Conservation (phyloP, 2,888 invertebrate species). For the Troides aeacus region DNA sequence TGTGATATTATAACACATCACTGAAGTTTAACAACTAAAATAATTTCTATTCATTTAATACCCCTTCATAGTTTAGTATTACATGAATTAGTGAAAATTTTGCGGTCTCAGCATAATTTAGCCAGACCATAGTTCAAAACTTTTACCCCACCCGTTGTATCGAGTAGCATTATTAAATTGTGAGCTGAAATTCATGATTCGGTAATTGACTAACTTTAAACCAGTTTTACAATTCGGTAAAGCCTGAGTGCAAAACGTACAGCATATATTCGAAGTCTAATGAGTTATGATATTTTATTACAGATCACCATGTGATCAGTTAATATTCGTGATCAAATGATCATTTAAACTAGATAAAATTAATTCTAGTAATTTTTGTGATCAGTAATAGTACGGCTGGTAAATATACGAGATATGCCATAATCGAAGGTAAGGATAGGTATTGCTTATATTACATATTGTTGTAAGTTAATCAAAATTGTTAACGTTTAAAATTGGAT, state of each 20-base stretch:
- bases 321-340: background rate
- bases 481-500: no score
- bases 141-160: background rate
- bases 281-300: background rate
- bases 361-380: no score
- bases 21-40: no score
- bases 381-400: no score
- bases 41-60: background rate
- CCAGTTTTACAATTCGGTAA: background rate
- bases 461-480: no score
- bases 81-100: background rate
- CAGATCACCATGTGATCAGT: background rate
- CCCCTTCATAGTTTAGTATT: background rate
- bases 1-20: no score
- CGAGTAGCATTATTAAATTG: conserved; percentile 3
- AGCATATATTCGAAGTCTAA: background rate
- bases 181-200: conserved; percentile 5
- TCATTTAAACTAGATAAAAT: no score
- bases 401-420: no score
- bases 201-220: conserved; percentile 5
- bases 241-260: background rate
- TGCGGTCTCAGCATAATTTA: conserved; percentile 5
- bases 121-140: conserved; percentile 6
- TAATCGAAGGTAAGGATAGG: no score
- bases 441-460: no score